These are phyloP conservation scores for Apteryx owenii DNA, from an alignment of 2,113 vertebrate genomes.

Conservation along the genomic window DNA sequence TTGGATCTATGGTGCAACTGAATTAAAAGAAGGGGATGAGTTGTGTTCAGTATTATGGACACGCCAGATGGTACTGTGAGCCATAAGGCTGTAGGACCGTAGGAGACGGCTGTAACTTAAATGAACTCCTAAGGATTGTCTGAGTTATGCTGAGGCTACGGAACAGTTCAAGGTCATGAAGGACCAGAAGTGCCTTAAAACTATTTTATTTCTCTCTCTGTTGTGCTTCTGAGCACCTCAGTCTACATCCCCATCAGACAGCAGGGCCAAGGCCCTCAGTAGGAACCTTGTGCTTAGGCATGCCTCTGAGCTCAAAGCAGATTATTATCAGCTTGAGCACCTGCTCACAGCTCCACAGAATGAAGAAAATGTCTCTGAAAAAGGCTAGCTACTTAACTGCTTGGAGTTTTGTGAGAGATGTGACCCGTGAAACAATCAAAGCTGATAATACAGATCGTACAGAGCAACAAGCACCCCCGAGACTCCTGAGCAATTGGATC, in stretches of 20 bases:
- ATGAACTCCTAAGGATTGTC: not conserved
- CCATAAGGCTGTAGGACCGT: not conserved
- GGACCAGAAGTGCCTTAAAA: not conserved
- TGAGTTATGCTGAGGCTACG: not conserved
- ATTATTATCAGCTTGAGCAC: not conserved
- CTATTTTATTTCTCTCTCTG: not conserved
- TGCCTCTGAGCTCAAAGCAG: not conserved
- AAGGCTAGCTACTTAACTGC: not conserved
- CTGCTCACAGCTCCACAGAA: not conserved
- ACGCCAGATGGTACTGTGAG: fast-evolving
- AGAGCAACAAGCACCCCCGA: not conserved
- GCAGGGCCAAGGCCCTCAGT: not conserved
- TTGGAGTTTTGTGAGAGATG: not conserved
- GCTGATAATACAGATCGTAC: fast-evolving
- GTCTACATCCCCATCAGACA: not conserved
- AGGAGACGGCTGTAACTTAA: not conserved
- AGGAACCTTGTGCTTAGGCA: fast-evolving
- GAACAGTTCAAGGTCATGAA: not conserved
- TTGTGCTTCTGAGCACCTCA: not conserved
- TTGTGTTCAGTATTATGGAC: not conserved
- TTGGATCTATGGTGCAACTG: fast-evolving
- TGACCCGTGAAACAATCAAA: not conserved
- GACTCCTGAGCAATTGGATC: not conserved
- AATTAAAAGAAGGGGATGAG: not conserved
- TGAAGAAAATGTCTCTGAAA: not conserved